Evolutionary conservation across 2,113 vertebrate genomes (phyloP).

Genomic region (Pelmatolapia mariae): DNA sequence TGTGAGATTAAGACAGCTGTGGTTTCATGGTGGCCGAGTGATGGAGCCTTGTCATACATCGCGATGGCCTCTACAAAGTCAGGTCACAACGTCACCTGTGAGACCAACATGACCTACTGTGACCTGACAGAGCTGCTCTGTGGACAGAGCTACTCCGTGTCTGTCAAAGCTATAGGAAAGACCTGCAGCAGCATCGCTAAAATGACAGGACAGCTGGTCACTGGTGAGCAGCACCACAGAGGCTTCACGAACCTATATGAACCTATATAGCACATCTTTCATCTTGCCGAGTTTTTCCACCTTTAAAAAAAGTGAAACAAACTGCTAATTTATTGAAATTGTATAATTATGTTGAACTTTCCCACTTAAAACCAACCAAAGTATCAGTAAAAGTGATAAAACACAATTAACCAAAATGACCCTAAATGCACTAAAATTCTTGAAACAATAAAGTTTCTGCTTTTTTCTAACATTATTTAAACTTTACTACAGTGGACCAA

Average conservation of each 20-base stretch:
- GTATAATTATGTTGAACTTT: background rate
- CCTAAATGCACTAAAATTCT: background rate
- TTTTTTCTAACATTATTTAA: background rate
- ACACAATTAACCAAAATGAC: background rate
- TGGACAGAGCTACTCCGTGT: conserved; percentile 60
- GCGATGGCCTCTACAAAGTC: conserved; percentile 3
- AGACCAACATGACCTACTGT: conserved; percentile 49
- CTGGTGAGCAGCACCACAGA: conserved; percentile 48
- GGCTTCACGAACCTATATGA: background rate
- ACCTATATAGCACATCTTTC: background rate
- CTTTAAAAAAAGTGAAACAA: background rate
- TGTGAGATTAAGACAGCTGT: conserved; percentile 16
- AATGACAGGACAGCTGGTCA: conserved; percentile 46
- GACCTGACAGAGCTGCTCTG: conserved; percentile 52
- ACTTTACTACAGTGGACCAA: background rate
- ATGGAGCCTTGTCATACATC: conserved; percentile 51
- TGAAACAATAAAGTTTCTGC: background rate
- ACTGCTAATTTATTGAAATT: background rate
- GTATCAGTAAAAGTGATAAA: background rate
- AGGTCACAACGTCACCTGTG: conserved; percentile 25
- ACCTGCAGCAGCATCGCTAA: conserved; percentile 49
- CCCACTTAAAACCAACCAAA: background rate
- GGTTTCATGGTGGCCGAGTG: conserved; percentile 54
- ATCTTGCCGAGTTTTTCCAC: background rate
- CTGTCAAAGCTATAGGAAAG: conserved; percentile 52